Base-by-base conservation (phyloP, 2,797 vertebrate genomes). In the Gymnoscopelus microlampas region DNA sequence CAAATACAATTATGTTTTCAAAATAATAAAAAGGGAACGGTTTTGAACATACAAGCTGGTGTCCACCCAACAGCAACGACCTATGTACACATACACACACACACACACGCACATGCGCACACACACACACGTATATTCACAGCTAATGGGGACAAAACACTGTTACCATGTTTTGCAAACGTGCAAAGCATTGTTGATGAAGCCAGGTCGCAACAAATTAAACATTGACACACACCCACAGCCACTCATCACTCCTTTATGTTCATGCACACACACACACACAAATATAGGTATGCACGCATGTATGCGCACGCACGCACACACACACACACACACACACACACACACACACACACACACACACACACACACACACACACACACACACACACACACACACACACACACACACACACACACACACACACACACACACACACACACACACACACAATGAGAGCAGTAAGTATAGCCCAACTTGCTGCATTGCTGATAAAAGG, bases 401-500 rank as follows among this genome's bases (percentile, higher is more conserved):
- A 26, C 10, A 56, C n/a, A 11, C 59, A 44, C 24, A 47, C 3
- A 51, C 63, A 35, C 53, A 64, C 44, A 48, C 29, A 58, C 3
- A 24, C 63, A 68, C 61, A 64, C 63, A 70, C 14, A 71, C 47
- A 24, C 15, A 19, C 39, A 39, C 35, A 60, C 39, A 9, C n/a
- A 47, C n/a, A 60, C 14, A 56, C 39, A 55, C 51, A 51, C n/a
- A 56, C 24, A n/a, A n/a, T n/a, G 19, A 19, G 19, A 19, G 11
- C 53, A 59, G 78, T 78, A 73, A 74, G 62, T 81, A 78, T 76
- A 60, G 56, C 60, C 65, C 57, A 53, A 59, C 60, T 60, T 78
- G 67, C 83, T 67, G 71, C 19, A 62, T 54, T 60, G 53, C 62
- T 74, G 84, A 76, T 80, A 73, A 76, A 81, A 81, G 59, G 76